phyloP scores from a whole-genome alignment of 2,113 vertebrate species.

The Neolamprologus hecqui region DNA sequence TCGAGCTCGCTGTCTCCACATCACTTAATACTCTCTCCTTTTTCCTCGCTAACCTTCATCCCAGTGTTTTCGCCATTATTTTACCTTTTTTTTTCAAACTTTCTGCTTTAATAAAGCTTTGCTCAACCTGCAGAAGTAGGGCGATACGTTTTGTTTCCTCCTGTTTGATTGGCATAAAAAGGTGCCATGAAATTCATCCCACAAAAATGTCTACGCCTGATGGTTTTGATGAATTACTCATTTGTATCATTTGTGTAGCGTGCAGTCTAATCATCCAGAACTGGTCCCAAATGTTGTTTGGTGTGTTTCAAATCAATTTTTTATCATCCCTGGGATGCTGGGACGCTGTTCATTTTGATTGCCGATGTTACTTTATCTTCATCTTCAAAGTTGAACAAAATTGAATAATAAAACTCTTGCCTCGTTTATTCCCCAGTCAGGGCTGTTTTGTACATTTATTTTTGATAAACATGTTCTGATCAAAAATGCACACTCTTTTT shows the following conservation, averaged over 20 bases:
- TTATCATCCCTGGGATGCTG: slow-evolving; percentile 2
- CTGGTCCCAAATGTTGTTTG: background rate
- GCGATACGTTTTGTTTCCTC: background rate
- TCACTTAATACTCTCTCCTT: background rate
- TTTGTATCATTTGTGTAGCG: background rate
- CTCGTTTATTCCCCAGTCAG: background rate
- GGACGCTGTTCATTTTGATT: background rate
- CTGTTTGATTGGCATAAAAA: background rate
- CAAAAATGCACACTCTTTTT: background rate
- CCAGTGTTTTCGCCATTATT: background rate
- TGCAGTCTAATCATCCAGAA: background rate
- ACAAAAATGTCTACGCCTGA: background rate
- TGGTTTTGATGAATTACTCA: background rate
- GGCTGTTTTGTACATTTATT: background rate
- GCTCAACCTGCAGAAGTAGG: background rate
- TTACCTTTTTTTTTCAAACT: background rate
- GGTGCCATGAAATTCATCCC: background rate
- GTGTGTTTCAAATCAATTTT: background rate
- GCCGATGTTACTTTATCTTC: background rate
- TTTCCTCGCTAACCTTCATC: background rate
- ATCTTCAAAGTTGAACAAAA: background rate
- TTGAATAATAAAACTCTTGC: background rate
- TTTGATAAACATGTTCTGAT: background rate
- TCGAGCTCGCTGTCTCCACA: background rate
- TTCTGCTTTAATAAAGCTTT: background rate